Evolutionary conservation across 2,888 invertebrate species (phyloP).

Genomic region (Myopa tessellatipennis): DNA sequence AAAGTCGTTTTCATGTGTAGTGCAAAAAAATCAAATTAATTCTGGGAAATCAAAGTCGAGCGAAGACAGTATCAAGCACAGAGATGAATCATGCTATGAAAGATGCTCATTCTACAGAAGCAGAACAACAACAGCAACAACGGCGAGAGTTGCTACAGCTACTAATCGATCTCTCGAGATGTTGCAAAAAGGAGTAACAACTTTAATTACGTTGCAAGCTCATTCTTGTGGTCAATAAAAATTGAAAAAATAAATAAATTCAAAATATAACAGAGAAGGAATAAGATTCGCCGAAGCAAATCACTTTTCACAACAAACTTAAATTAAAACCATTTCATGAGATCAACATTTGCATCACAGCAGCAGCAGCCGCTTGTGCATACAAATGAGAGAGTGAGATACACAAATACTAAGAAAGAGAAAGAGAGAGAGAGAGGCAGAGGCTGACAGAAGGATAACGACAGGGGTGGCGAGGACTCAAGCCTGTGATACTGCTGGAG

Average conservation of each 20-base stretch:
- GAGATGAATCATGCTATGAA: background rate
- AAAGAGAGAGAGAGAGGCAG: background rate
- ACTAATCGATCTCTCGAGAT: slow-evolving; percentile 8
- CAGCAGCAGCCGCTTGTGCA: background rate
- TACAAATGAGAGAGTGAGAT: background rate
- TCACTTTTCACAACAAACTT: slow-evolving; percentile 28
- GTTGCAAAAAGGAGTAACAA: background rate
- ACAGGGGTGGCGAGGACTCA: background rate
- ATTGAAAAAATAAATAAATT: background rate
- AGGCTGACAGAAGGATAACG: background rate
- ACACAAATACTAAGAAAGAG: background rate
- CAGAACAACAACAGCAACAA: background rate
- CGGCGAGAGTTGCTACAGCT: background rate
- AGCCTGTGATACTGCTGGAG: background rate
- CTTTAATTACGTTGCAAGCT: slow-evolving; percentile 9
- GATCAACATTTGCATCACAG: slow-evolving; percentile 22
- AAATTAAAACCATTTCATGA: slow-evolving; percentile 26
- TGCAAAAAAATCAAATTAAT: no score
- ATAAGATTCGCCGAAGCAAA: background rate
- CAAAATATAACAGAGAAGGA: background rate
- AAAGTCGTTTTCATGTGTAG: no score
- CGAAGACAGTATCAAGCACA: no score
- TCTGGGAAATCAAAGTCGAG: no score
- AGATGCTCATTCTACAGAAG: background rate
- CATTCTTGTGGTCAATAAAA: background rate